A percentile compares a stretch with the other conserved stretches of the same genome.
Evolutionary conservation across 2,113 vertebrate genomes (phyloP).

Genomic region (Callospermophilus lateralis): DNA sequence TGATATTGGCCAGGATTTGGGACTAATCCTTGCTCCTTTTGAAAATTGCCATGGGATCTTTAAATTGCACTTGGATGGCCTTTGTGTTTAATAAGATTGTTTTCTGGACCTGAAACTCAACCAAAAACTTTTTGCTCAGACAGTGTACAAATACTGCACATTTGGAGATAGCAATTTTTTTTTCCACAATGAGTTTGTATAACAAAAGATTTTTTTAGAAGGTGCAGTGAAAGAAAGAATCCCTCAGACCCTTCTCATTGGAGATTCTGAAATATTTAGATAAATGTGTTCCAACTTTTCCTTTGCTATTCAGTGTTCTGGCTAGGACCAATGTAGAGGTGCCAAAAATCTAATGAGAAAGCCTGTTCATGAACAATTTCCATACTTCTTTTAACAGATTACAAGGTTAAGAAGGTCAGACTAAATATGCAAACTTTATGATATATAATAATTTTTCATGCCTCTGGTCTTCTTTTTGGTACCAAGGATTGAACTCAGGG

Average conservation of each 20-base stretch:
- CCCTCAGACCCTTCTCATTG: slow-evolving; percentile 33
- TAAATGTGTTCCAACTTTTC: slow-evolving; percentile 74
- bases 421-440: slow-evolving; percentile 68
- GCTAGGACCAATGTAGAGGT: background rate
- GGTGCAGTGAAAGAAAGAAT: slow-evolving; percentile 39
- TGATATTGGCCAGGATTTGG: slow-evolving; percentile 79
- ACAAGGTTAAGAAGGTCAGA: slow-evolving; percentile 70
- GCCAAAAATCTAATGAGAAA: slow-evolving; percentile 77
- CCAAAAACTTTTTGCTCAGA: slow-evolving; percentile 60
- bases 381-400: slow-evolving; percentile 60
- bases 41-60: slow-evolving; percentile 78
- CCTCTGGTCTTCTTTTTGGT: background rate
- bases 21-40: slow-evolving; percentile 82
- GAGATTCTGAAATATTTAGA: slow-evolving; percentile 75
- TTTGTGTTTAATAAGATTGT: slow-evolving; percentile 75
- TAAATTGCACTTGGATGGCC: slow-evolving; percentile 77
- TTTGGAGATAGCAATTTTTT: slow-evolving; percentile 56
- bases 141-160: slow-evolving; percentile 62
- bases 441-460: slow-evolving; percentile 58
- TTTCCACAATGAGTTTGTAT: slow-evolving; percentile 50
- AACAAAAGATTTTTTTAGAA: slow-evolving; percentile 55
- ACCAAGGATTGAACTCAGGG: no score
- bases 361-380: slow-evolving; percentile 60
- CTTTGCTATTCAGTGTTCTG: slow-evolving; percentile 74
- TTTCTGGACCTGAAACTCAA: slow-evolving; percentile 78